Evolutionary conservation across 2,113 vertebrate genomes (phyloP), one percentile per base, ranked within the genome.

Genomic region (Oncorhynchus nerka): DNA sequence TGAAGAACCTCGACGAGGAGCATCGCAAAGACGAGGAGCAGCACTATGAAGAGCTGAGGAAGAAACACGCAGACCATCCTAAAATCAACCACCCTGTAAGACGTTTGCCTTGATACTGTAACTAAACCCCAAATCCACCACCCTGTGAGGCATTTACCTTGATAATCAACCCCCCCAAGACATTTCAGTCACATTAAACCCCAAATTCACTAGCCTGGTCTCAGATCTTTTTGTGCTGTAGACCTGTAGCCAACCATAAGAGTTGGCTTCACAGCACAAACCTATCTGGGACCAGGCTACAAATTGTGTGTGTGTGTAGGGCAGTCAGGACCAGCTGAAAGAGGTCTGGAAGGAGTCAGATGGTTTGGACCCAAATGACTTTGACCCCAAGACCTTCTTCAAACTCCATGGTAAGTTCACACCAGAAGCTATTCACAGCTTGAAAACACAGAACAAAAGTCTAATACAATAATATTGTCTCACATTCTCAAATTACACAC

Each of bases 351-450:
- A 97, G 88, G 96, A 98, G 84, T 71, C 95, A 45, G 97, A 98
- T 77, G 96, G 96, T 79, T 89, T 98, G 86, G 97, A 97, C 84
- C 96, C 96, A 73, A 92, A 94, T 66, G 94, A 97, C 83, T 99
- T 98, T 89, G 92, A 98, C 76, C 94, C 97, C 70, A 99, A 95
- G 93, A 99, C 97, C 68, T 99, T 98, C 92, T 98, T 99, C 92
- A 97, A 94, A 84, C 91, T 98, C 81, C 97, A 99, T 1, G 97
- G 97, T 98, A 95, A 95, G 71, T 16, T 45, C 4, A 26, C n/a
- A 66, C 32, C 20, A 59, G 20, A 48, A 67, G 15, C 24, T 3
- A 11, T 51, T 65, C 4, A 26, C n/a, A 65, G 7, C 28, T 45
- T 45, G 39, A 45, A 45, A 24, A 19, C n/a, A 28, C 26, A 0